Conservation (phyloP, 1,140 invertebrate genomes). For the Polypedilum pembai region DNA sequence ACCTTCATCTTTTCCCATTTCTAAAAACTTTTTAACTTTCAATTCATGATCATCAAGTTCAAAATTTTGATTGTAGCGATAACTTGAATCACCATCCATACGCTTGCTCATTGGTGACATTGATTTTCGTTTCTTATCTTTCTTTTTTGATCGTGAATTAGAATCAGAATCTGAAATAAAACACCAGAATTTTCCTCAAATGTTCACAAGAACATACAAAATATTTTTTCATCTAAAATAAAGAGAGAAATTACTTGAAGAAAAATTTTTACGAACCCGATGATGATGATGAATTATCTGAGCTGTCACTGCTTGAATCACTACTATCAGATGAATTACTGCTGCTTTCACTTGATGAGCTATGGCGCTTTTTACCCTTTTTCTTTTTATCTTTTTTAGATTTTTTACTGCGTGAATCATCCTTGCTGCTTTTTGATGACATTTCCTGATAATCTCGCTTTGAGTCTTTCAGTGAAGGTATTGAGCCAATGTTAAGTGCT, state of each 20-base stretch:
- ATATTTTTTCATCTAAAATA: not conserved
- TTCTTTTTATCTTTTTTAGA: slow-evolving; percentile 65
- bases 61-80: slow-evolving; percentile 50
- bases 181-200: slow-evolving; percentile 31
- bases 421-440: not conserved
- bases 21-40: slow-evolving; percentile 64
- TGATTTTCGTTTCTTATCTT: slow-evolving; percentile 58
- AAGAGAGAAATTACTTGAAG: not conserved
- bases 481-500: slow-evolving; percentile 49
- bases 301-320: slow-evolving; percentile 50
- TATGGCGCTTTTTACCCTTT: slow-evolving; percentile 58
- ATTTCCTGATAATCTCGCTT: slow-evolving; percentile 3
- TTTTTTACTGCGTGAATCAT: slow-evolving; percentile 50
- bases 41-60: slow-evolving; percentile 49
- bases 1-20: slow-evolving; percentile 65
- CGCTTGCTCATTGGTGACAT: slow-evolving; percentile 70
- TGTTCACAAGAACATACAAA: not conserved
- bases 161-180: slow-evolving; percentile 44
- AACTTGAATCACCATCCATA: slow-evolving; percentile 58
- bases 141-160: slow-evolving; percentile 50
- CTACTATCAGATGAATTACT: slow-evolving; percentile 55
- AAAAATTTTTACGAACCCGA: slow-evolving; percentile 41
- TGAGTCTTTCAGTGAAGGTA: slow-evolving; percentile 23
- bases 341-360: slow-evolving; percentile 57
- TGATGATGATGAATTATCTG: slow-evolving; percentile 55